Conservation (phyloP, 2,113 vertebrate species). For the Halichoeres trimaculatus region DNA sequence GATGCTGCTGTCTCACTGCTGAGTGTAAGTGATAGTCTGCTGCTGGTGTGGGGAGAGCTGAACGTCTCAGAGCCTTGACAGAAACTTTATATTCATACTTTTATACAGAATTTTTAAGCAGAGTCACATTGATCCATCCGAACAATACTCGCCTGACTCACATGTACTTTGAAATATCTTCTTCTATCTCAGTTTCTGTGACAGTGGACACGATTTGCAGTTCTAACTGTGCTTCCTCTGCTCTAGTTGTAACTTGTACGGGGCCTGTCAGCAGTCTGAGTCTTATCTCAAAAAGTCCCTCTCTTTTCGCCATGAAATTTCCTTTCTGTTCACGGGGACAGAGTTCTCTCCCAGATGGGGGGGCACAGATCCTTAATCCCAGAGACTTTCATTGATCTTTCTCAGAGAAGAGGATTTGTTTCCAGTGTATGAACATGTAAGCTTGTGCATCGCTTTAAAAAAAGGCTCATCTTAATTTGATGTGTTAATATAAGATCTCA, state of each 20-base stretch:
- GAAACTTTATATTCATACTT: neutral
- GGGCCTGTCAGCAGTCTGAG: neutral
- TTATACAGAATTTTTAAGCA: neutral
- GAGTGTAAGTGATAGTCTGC: conserved; percentile 53
- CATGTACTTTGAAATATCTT: neutral
- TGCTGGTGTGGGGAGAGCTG: conserved; percentile 27
- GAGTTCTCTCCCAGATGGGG: neutral
- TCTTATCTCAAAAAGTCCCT: neutral
- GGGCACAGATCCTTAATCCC: too few relatives aligned
- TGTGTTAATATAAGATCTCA: too few relatives aligned
- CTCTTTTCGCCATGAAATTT: neutral
- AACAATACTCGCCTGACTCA: neutral
- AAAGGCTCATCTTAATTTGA: too few relatives aligned
- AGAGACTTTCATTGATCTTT: too few relatives aligned
- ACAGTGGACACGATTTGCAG: neutral
- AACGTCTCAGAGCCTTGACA: conserved; percentile 34
- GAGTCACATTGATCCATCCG: neutral
- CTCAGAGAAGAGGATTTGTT: too few relatives aligned
- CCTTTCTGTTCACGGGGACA: neutral
- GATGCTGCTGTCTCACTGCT: conserved; percentile 46
- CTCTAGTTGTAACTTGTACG: neutral
- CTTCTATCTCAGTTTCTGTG: neutral
- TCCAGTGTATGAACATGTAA: too few relatives aligned
- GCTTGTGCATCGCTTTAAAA: too few relatives aligned
- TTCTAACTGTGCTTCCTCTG: neutral